A percentile compares a stretch with the other conserved stretches of the same genome.
Conservation (phyloP, 2,797 vertebrate genomes). For the Odontamblyopus lacepedii region DNA sequence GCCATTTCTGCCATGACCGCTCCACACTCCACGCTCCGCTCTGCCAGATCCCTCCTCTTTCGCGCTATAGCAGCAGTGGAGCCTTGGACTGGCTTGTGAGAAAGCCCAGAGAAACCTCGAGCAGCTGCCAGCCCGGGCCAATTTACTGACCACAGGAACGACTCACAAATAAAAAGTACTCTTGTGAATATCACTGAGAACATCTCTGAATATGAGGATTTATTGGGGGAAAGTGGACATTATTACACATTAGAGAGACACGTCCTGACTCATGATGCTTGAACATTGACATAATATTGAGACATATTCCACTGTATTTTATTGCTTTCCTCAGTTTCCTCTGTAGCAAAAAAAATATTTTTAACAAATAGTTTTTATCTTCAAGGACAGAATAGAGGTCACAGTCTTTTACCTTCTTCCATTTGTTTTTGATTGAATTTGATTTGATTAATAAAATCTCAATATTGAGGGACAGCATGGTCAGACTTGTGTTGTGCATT, state of each 20-base stretch:
- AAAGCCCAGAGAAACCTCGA: constrained; percentile 63
- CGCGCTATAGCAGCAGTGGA: constrained; percentile 64
- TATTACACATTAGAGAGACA: constrained; percentile 9
- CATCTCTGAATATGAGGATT: constrained; percentile 36
- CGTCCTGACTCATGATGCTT: constrained; percentile 27
- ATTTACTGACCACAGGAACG: constrained; percentile 60
- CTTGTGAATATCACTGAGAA: constrained; percentile 34
- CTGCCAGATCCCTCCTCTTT: constrained; percentile 73
- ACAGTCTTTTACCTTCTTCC: not conserved
- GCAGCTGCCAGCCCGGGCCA: constrained; percentile 41
- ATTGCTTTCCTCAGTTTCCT: constrained; percentile 24
- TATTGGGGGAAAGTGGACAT: constrained; percentile 17
- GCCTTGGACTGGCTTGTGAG: constrained; percentile 69
- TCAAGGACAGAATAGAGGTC: constrained; percentile 56
- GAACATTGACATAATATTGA: constrained; percentile 40
- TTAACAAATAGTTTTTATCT: constrained; percentile 46
- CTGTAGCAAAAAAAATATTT: constrained; percentile 65
- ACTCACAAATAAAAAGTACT: constrained; percentile 59
- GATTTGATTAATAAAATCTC: too few relatives aligned
- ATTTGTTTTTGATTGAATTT: too few relatives aligned
- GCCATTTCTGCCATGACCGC: constrained; percentile 77
- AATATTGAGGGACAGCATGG: constrained; percentile 30
- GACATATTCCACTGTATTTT: constrained; percentile 58
- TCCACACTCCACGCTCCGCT: constrained; percentile 56
- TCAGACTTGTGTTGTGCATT: constrained; percentile 53